Percentiles rank a stretch among this genome's conserved stretches.
Evolutionary conservation across 92 coral and sea anemone genomes (phyloP).

Genomic region (Heteractis magnifica): DNA sequence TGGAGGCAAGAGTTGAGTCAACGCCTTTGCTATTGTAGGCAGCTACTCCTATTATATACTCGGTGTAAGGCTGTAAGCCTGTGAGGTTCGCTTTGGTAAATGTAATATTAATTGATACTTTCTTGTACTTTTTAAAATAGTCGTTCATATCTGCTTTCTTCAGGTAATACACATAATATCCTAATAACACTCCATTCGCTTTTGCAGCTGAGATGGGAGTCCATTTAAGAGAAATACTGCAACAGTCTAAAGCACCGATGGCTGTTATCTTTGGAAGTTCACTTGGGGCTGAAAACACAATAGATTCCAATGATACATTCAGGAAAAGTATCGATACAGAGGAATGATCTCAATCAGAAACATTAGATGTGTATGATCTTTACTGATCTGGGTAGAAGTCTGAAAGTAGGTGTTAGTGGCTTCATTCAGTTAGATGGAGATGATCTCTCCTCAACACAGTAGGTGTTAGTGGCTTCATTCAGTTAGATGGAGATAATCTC

Average conservation of each 20-base stretch:
- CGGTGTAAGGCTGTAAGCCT: constrained; percentile 15
- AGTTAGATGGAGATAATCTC: neutral
- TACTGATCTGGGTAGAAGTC: neutral
- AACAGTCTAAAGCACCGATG: neutral
- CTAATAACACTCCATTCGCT: constrained; percentile 29
- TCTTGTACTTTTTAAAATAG: constrained; percentile 18
- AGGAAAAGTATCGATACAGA: neutral
- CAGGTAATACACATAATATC: constrained; percentile 30
- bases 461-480: neutral
- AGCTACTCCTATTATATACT: constrained; percentile 32
- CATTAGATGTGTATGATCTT: too few species aligned
- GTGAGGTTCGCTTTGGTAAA: constrained; percentile 11
- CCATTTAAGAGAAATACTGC: constrained; percentile 31
- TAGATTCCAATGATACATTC: neutral
- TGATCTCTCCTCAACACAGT: neutral
- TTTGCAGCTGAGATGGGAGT: constrained; percentile 18
- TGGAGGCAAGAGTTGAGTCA: constrained; percentile 7
- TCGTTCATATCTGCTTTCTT: constrained; percentile 16
- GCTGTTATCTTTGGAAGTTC: constrained; percentile 22
- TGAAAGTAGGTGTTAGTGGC: neutral
- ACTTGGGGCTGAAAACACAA: constrained; percentile 33
- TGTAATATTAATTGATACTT: neutral
- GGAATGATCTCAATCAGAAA: too few species aligned
- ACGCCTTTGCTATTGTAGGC: constrained; percentile 36
- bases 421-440: neutral